These are phyloP conservation scores for Calephelis virginiensis DNA, from an alignment of 1,140 invertebrate genomes.

Conservation along the genomic window DNA sequence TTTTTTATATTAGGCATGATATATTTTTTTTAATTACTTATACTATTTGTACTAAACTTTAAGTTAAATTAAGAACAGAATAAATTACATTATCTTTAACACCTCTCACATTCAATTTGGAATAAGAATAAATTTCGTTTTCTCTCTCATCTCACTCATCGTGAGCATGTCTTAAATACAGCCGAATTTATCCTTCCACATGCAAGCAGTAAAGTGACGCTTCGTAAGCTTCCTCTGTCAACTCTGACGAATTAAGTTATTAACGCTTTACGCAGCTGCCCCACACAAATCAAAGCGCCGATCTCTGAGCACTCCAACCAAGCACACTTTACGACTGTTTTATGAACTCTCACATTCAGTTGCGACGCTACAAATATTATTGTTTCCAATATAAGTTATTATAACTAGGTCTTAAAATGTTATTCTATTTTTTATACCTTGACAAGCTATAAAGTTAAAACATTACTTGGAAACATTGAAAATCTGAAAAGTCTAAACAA, in stretches of 20 bases:
- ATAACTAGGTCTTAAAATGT: background rate
- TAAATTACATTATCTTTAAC: too few relatives aligned
- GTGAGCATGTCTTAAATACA: conserved; percentile 31
- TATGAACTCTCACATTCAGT: conserved; percentile 65
- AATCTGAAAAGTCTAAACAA: too few relatives aligned
- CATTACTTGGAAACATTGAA: too few relatives aligned
- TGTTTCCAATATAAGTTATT: conserved; percentile 41
- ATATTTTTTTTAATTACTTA: too few relatives aligned
- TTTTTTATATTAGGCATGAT: too few relatives aligned
- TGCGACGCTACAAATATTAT: conserved; percentile 39
- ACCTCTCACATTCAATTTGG: too few relatives aligned
- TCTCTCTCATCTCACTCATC: conserved; percentile 15
- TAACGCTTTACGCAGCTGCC: conserved; percentile 72
- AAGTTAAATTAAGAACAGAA: too few relatives aligned
- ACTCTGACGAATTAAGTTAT: conserved; percentile 78
- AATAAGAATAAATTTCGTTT: too few relatives aligned
- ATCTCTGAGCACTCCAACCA: conserved; percentile 46
- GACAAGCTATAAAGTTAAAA: background rate
- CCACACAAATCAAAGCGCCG: conserved; percentile 72
- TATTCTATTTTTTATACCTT: background rate
- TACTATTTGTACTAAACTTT: too few relatives aligned
- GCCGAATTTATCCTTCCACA: conserved; percentile 38
- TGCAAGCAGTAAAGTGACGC: conserved; percentile 36
- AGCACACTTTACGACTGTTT: conserved; percentile 65
- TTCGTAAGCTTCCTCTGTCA: conserved; percentile 63